A percentile compares a stretch with the other conserved stretches of the same genome.
These are phyloP conservation scores for Chiroxiphia lanceolata DNA, from an alignment of 2,797 vertebrate genomes.

Conservation along the genomic window DNA sequence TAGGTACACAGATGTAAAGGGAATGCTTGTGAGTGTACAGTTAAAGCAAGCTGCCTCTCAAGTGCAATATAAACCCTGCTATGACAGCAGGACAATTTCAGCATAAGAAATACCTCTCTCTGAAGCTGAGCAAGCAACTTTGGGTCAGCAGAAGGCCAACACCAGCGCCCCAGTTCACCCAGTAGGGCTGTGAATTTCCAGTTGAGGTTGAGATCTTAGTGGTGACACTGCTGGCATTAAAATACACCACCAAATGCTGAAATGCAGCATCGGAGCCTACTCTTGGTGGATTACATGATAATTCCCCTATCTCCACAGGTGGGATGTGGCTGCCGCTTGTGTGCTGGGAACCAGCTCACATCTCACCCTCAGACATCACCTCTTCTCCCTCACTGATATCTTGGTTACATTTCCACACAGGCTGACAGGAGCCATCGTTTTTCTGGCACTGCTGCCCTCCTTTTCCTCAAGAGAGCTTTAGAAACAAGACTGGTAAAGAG, in stretches of 20 bases:
- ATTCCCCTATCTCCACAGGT: fast-evolving
- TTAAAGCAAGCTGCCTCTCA: neutral
- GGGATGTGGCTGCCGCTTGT: neutral
- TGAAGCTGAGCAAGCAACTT: neutral
- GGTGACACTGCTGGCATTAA: neutral
- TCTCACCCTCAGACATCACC: neutral
- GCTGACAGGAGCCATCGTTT: neutral
- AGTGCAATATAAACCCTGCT: neutral
- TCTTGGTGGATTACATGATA: neutral
- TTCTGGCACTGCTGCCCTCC: neutral
- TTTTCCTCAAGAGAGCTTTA: neutral
- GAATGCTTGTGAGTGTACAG: neutral
- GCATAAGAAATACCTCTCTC: neutral
- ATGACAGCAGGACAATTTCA: neutral
- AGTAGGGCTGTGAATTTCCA: neutral
- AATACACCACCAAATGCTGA: neutral
- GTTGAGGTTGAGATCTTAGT: neutral
- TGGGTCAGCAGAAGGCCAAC: neutral
- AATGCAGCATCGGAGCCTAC: neutral
- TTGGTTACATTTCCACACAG: neutral
- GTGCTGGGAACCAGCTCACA: neutral
- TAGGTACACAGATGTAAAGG: neutral
- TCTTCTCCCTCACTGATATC: neutral
- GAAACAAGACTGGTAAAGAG: neutral
- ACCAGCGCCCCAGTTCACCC: neutral